phyloP scores from a whole-genome alignment of 2,113 vertebrate species.

The Ptilonorhynchus violaceus region DNA sequence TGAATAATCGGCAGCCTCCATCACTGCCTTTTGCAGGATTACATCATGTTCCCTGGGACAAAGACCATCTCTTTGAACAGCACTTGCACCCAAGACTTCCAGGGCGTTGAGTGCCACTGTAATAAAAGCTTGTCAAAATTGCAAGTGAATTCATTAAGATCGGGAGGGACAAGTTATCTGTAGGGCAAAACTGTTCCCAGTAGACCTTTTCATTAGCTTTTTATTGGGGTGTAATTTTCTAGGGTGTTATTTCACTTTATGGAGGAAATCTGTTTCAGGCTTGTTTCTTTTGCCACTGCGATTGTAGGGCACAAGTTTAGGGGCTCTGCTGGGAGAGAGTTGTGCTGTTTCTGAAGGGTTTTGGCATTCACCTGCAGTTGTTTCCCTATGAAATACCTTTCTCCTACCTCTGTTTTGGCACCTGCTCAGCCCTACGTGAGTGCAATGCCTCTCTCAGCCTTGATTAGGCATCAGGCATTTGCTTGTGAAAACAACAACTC shows the following conservation, averaged over 20 bases:
- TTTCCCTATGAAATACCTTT: background rate
- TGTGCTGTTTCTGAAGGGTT: background rate
- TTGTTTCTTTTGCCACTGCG: background rate
- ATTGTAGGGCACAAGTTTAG: background rate
- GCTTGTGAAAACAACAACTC: background rate
- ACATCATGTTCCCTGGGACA: background rate
- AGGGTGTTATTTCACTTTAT: background rate
- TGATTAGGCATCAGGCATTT: background rate
- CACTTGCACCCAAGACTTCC: background rate
- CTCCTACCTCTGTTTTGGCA: background rate
- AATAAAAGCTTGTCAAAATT: background rate
- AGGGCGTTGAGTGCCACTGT: background rate
- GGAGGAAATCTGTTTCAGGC: background rate
- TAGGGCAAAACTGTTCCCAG: background rate
- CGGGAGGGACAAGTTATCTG: background rate
- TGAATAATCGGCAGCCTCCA: constrained; percentile 21
- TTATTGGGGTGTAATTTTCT: background rate
- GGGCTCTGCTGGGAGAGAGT: background rate
- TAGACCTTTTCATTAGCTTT: background rate
- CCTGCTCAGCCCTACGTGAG: background rate
- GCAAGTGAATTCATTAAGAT: background rate
- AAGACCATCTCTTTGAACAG: constrained; percentile 18
- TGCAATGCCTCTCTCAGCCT: background rate
- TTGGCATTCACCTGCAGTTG: background rate
- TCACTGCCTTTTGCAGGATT: background rate